Evolutionary conservation across 1,140 invertebrate species (phyloP), one percentile per base, ranked within the genome.

Genomic region (Hydropsyche tenuis): DNA sequence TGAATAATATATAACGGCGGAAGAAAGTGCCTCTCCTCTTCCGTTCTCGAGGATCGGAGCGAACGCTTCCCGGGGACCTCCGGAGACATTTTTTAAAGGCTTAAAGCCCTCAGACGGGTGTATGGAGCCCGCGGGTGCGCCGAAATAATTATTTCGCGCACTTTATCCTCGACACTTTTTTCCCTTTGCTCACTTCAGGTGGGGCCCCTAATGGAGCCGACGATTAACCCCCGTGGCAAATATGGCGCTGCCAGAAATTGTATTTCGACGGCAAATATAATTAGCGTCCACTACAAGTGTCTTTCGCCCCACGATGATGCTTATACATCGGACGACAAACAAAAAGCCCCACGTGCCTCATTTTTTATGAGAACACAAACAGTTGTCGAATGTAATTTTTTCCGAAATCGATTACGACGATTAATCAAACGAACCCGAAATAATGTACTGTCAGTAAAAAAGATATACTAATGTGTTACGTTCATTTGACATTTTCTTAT

Each of bases 1-100:
- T 77, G 76, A 77, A 77, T 77, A 77, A 77, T 77, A 77, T 77
- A 77, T 77, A 77, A 77, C 72, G 73, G 48, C 45, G 68, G 60
- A 71, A 42, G 22, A 46, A 42, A 69, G 69, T 56, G 74, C 69
- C 69, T 60, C 43, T 64, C 18, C 42, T 68, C 27, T 30, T 43
- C 37, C 65, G 65, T 46, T 45, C n/a, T 45, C 37, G 51, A 9
- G 51, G 12, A 48, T 46, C 25, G 23, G 37, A 6, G 64, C 64
- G 16, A 30, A 5, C 43, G 43, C 25, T 43, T 30, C 16, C 42
- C 18, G 43, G 56, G 56, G 1, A 2, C 14, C 7, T n/a, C 1
- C 18, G 12, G 65, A 53, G 43, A 72, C 70, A 63, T 63, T 72
- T 72, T 37, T 72, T 72, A 62, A 46, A 72, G n/a, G 69, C 9